Base-by-base conservation (phyloP, 2,888 invertebrate genomes). In the Heliconius sara region DNA sequence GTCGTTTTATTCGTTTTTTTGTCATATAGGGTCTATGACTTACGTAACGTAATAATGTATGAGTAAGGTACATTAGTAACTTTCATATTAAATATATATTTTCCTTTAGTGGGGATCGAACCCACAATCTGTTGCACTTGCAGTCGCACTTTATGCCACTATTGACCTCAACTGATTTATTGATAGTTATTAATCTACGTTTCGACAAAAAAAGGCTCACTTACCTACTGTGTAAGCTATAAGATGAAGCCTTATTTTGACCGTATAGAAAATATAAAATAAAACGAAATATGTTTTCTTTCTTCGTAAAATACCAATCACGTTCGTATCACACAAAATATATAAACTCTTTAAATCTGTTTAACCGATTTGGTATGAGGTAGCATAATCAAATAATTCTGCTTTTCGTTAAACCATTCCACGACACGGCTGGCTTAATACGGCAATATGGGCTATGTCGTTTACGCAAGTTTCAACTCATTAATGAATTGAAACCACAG, bases 361-460 rank as follows among this genome's bases (percentile, higher is more conserved):
- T 57, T 57, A 13, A 57, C 57, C 27, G 57, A 57, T 57, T 57
- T 52, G 52, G 52, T 57, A 52, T 52, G 52, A 19, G 52, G 9
- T 30, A 34, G 72, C 12, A 72, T 72, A 57, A 52, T 72, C 27
- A 72, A 72, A 57, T 72, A 72, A 72, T 72, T 72, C 72, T 57
- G 52, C 30, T 12, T 72, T 39, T 71, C 71, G 22, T 72, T 52
- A 12, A 57, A 72, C 16, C 72, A 72, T 30, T 30, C 16, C 73
- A 30, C n/a, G 39, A 10, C 39, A 72, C 30, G 10, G n/a, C 22
- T 30, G 73, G 57, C 60, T 73, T 60, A 60, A 60, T 60, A 73
- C n/a, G 30, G 34, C 34, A 73, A 34, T 60, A 16, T 73, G n/a
- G 30, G 73, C 34, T 73, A 13, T 47, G 72, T 72, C 30, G 34